Evolutionary conservation across 2,797 vertebrate genomes (phyloP), one percentile per base, ranked within the genome.

Genomic region (Poeciliopsis turneri): DNA sequence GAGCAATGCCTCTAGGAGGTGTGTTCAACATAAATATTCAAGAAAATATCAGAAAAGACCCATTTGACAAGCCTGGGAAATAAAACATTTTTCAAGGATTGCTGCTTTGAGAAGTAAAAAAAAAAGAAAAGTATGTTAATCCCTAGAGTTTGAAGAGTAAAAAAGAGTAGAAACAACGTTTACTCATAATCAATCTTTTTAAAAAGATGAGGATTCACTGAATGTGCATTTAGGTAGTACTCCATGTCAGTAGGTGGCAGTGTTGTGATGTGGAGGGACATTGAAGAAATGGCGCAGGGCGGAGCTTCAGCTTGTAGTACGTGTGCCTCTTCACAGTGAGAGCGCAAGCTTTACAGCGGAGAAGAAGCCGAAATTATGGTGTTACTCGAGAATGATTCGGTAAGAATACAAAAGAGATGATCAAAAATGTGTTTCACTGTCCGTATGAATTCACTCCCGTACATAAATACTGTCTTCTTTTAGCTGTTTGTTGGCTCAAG

Each of bases 381-480:
- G 88, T 90, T 96, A 73, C 93, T 96, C 1, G 96, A 96, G 90
- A 96, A 96, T 51, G 96, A 96, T 79, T 88, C 95, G 94, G 96
- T 96, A 92, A 95, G 95, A 80, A 45, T 1, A 30, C 36, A 13
- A 9, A 9, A 3, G 7, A 23, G 0, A 6, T 2, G 0, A 2
- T 18, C 1, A 66, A 23, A 28, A 33, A 57, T 0, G 0, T 1
- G 0, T 6, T 1, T 0, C 51, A 23, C 57, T 55, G 16, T 61
- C 12, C 2, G 1, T 15, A 2, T 43, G 13, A 2, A 2, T 33
- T 23, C 1, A 39, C 25, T 47, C 13, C 0, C 15, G 23, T 4
- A 76, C 25, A 12, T 0, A 0, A 1, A 1, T 10, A 0, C 1
- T 69, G 30, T 77, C 3, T n/a, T 9, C 5, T 47, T 68, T 68